A percentile compares a stretch with the other conserved stretches of the same genome.
Conservation (phyloP, 1,140 invertebrate genomes). For the Brachionus paranguensis region DNA sequence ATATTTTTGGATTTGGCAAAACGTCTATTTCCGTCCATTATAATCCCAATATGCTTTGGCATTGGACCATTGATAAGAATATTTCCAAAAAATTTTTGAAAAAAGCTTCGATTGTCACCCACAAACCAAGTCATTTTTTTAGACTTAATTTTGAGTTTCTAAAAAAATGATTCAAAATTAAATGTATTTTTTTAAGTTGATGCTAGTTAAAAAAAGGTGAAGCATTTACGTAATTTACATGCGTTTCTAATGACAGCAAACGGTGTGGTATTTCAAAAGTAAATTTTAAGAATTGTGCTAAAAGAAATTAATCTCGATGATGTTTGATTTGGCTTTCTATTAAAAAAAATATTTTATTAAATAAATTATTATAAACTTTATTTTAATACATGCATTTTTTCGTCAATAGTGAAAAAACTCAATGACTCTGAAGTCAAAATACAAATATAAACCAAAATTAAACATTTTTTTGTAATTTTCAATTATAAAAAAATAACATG, state of each 20-base stretch:
- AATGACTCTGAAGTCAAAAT: too few species aligned
- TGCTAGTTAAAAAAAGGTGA: background rate
- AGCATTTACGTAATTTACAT: background rate
- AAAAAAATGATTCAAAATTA: background rate
- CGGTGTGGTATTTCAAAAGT: too few species aligned
- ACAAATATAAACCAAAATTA: too few species aligned
- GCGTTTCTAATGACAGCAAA: background rate
- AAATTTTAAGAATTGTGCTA: too few species aligned
- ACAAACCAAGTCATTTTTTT: slow-evolving; percentile 3
- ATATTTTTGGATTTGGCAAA: slow-evolving; percentile 78
- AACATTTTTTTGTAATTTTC: too few species aligned
- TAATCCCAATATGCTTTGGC: slow-evolving; percentile 86
- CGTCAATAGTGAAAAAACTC: too few species aligned
- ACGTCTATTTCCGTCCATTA: slow-evolving; percentile 97
- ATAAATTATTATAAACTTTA: too few species aligned
- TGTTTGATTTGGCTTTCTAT: too few species aligned
- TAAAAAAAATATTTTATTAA: too few species aligned
- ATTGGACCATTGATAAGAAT: slow-evolving; percentile 61
- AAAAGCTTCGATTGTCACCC: background rate
- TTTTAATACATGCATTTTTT: too few species aligned
- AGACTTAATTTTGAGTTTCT: background rate
- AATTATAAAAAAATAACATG: too few species aligned
- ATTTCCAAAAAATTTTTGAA: background rate
- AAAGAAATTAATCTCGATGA: too few species aligned
- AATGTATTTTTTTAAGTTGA: background rate